A percentile compares a stretch with the other conserved stretches of the same genome.
phyloP scores from a whole-genome alignment of 2,113 vertebrate genomes.

The Dendropsophus ebraccatus region DNA sequence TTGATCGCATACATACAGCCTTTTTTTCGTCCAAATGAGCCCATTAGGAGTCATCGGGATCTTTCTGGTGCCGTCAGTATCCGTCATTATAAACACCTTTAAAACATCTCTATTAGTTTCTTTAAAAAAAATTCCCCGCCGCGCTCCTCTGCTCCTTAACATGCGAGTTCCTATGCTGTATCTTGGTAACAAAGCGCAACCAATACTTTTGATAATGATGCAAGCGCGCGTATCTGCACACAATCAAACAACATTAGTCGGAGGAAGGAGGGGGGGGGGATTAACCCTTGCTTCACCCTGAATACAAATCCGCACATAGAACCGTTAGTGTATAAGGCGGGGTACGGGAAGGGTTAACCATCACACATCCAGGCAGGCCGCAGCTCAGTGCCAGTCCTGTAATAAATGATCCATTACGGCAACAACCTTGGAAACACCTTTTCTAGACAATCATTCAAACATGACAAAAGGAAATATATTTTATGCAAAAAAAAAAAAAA shows the following conservation, averaged over 20 bases:
- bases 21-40: no score
- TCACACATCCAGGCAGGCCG: neutral
- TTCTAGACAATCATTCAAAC: conserved; percentile 8
- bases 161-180: neutral
- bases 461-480: conserved; percentile 3
- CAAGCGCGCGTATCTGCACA: neutral
- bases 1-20: no score
- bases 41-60: no score
- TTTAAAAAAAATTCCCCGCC: no score
- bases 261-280: neutral
- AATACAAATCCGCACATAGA: neutral
- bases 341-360: neutral
- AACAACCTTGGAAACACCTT: conserved; percentile 19
- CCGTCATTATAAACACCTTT: no score
- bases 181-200: conserved; percentile 6
- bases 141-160: neutral
- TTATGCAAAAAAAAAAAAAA: neutral
- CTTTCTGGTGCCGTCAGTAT: no score
- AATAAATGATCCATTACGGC: neutral
- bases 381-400: neutral
- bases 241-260: neutral
- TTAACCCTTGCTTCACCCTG: neutral
- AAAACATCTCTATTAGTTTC: no score
- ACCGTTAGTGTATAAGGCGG: neutral
- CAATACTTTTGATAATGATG: neutral